A percentile compares a stretch with the other conserved stretches of the same genome.
phyloP scores from a whole-genome alignment of 2,888 invertebrate species.

The Mythimna pallens region DNA sequence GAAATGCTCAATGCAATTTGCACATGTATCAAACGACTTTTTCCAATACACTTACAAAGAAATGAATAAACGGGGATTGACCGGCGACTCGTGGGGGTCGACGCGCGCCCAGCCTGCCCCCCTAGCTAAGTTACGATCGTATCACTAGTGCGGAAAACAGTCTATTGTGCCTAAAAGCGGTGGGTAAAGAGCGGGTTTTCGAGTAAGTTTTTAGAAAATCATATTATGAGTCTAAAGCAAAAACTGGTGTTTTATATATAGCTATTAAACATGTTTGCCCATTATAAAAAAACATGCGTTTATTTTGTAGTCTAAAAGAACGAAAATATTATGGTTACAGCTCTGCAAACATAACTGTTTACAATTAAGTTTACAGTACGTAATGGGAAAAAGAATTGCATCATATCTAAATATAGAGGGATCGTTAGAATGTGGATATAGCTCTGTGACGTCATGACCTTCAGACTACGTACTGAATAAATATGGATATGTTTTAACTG shows the following conservation, averaged over 20 bases:
- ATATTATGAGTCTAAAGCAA: too few species aligned
- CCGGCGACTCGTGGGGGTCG: too few species aligned
- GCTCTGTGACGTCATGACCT: constrained; percentile 10
- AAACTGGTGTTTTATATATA: not conserved
- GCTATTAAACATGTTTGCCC: not conserved
- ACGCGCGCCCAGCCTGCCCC: too few species aligned
- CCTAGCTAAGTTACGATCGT: too few species aligned
- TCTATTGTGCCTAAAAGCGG: too few species aligned
- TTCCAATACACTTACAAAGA: too few species aligned
- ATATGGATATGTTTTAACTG: not conserved
- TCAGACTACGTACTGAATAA: not conserved
- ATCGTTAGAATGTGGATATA: constrained; percentile 6
- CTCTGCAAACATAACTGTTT: not conserved
- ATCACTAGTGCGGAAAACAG: too few species aligned
- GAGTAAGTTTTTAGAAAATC: too few species aligned
- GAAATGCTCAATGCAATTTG: too few species aligned
- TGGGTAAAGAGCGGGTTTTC: too few species aligned
- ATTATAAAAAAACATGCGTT: not conserved
- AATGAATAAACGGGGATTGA: too few species aligned
- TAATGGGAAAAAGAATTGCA: not conserved
- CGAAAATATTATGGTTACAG: not conserved
- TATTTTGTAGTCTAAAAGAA: not conserved
- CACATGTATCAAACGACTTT: too few species aligned
- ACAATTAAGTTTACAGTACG: not conserved
- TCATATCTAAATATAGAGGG: constrained; percentile 36